Evolutionary conservation across 2,113 vertebrate genomes (phyloP).

Genomic region (Takifugu bimaculatus): DNA sequence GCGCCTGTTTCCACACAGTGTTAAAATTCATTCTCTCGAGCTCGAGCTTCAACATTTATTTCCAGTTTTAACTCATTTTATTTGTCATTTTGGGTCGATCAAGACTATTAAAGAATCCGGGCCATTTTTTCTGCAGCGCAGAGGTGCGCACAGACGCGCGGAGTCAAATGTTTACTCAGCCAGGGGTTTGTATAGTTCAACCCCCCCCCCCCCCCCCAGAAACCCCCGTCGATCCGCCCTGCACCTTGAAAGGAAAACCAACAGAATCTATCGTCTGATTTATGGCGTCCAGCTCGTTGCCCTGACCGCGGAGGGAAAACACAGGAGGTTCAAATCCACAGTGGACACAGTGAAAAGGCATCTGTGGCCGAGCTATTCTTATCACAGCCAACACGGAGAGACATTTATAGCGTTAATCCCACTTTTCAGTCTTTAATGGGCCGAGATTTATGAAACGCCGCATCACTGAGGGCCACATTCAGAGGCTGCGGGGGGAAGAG

Average conservation of each 20-base stretch:
- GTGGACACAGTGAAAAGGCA: slow-evolving; percentile 68
- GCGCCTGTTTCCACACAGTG: slow-evolving; percentile 46
- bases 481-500: slow-evolving; percentile 13
- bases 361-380: slow-evolving; percentile 77
- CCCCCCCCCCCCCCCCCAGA: slow-evolving; percentile 55
- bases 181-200: slow-evolving; percentile 62
- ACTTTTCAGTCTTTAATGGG: slow-evolving; percentile 28
- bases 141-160: slow-evolving; percentile 51
- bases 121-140: slow-evolving; percentile 1
- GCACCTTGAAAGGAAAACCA: slow-evolving; percentile 74
- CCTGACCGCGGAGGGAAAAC: slow-evolving; percentile 69
- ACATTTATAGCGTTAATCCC: slow-evolving; percentile 63
- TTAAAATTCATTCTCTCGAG: no score
- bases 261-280: slow-evolving; percentile 73
- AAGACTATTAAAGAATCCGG: no score
- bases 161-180: slow-evolving; percentile 73
- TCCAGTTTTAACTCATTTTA: no score
- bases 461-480: slow-evolving; percentile 46
- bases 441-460: slow-evolving; percentile 35
- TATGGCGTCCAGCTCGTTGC: slow-evolving; percentile 73
- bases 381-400: slow-evolving; percentile 59
- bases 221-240: slow-evolving; percentile 57
- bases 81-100: neutral
- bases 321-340: slow-evolving; percentile 64
- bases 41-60: no score